Conservation (phyloP, 2,888 invertebrate species). For the Plebejus melissa region DNA sequence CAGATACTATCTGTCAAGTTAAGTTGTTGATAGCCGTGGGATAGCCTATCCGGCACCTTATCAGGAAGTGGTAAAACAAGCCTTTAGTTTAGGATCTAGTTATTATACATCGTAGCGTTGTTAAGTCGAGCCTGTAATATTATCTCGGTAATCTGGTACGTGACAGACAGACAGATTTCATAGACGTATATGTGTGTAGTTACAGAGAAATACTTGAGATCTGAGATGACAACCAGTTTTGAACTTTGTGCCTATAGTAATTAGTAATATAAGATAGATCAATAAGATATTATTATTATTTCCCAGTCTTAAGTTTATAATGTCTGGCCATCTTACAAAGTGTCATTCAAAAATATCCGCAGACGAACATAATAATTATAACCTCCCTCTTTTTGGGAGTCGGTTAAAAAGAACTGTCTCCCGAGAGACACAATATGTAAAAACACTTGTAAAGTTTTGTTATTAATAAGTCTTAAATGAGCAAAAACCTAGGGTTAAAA, state of each 20-base stretch:
- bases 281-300: background rate
- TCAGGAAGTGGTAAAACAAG: no score
- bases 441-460: no score
- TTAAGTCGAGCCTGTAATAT: conserved; percentile 11
- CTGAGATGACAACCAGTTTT: background rate
- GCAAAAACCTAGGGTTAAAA: background rate
- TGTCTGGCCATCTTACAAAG: background rate
- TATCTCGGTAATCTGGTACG: conserved; percentile 18
- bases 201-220: background rate
- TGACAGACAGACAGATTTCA: conserved; percentile 13
- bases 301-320: background rate
- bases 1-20: no score
- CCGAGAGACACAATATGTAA: background rate
- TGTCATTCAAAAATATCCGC: no score
- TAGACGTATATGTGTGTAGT: background rate
- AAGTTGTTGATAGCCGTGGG: no score
- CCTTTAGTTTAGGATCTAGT: background rate
- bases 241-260: background rate
- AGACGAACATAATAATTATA: no score
- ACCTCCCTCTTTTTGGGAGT: no score
- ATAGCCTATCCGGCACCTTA: no score
- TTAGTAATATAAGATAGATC: background rate
- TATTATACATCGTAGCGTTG: background rate
- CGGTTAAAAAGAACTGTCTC: no score
- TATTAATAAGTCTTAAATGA: background rate